Evolutionary conservation across 2,797 vertebrate species (phyloP).

Genomic region (Poeciliopsis infans): DNA sequence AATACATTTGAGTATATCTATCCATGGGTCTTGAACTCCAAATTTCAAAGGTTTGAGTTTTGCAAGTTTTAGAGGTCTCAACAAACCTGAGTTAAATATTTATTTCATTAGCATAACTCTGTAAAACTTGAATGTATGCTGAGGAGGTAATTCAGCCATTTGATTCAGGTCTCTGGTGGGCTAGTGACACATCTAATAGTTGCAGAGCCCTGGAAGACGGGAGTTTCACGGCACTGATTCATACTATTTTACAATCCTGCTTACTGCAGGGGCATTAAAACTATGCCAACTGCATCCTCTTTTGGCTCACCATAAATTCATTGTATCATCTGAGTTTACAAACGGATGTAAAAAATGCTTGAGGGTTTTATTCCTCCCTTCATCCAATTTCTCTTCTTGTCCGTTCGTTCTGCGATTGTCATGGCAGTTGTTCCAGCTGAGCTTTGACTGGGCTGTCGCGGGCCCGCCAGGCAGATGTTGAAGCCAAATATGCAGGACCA

Average conservation of each 20-base stretch:
- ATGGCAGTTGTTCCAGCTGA: constrained; percentile 51
- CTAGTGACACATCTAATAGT: background rate
- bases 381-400: constrained; percentile 42
- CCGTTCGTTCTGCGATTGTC: constrained; percentile 64
- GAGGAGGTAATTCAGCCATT: background rate
- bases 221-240: background rate
- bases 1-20: background rate
- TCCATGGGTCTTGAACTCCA: background rate
- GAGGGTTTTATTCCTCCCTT: constrained; percentile 37
- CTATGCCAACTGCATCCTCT: background rate
- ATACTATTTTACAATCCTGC: background rate
- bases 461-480: constrained; percentile 59
- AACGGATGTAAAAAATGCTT: constrained; percentile 34
- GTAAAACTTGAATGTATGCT: background rate
- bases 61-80: background rate
- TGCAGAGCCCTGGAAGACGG: background rate
- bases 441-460: constrained; percentile 59
- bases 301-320: constrained; percentile 37
- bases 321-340: constrained; percentile 32
- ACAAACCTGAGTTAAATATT: background rate
- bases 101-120: background rate
- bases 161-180: background rate
- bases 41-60: background rate
- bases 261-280: background rate
- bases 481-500: constrained; percentile 38